These are phyloP conservation scores for Tonatia bakeri DNA, from an alignment of 2,113 vertebrate species.

Conservation along the genomic window DNA sequence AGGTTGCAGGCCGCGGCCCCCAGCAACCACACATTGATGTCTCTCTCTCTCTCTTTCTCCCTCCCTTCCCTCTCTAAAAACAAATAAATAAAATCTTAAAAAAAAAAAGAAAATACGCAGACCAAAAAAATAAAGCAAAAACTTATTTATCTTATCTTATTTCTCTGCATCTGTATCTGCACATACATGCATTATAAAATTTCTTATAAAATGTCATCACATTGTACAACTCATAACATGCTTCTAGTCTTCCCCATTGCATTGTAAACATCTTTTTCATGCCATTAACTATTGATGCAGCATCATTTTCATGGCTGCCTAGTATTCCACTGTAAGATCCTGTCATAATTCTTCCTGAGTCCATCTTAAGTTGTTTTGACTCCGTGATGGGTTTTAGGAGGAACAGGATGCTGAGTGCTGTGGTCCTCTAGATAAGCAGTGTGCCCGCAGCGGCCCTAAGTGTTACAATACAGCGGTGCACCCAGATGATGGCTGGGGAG, in stretches of 20 bases:
- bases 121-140: constrained; percentile 29
- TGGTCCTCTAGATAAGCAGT: background rate
- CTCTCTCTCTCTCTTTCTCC: too few species aligned
- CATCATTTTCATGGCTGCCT: background rate
- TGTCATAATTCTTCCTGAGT: background rate
- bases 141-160: background rate
- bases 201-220: background rate
- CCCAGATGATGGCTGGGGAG: background rate
- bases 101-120: background rate
- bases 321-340: background rate
- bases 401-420: background rate
- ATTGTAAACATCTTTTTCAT: background rate
- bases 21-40: too few species aligned
- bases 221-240: background rate
- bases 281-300: background rate
- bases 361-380: background rate
- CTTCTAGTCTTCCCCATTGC: background rate
- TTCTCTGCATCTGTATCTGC: background rate
- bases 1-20: too few species aligned
- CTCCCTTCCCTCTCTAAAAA: too few species aligned
- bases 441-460: background rate
- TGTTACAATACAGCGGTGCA: too few species aligned
- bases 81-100: too few species aligned
- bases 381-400: background rate
- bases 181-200: background rate